Evolutionary conservation across 2,888 invertebrate genomes (phyloP), one percentile per base, ranked within the genome.

Genomic region (Dinocampus coccinellae): DNA sequence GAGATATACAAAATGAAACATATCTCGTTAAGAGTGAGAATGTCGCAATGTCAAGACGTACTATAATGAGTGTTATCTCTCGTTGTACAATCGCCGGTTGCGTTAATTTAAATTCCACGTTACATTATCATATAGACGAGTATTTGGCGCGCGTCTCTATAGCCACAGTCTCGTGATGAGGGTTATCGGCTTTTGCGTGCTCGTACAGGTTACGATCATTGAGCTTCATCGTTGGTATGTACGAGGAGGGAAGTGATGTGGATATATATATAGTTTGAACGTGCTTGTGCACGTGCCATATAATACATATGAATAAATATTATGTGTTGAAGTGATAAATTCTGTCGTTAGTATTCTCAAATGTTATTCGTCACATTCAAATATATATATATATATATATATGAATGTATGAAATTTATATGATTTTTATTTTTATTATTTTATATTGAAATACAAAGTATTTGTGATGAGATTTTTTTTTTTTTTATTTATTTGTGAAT

Each of bases 71-170:
- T 53, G 60, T 66, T 71, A 71, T 71, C 66, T 60, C 60, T 53
- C 36, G 66, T 61, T 29, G 61, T 61, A 42, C 66, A 71, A 76
- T 75, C 72, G 73, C 70, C 16, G n/a, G 1, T 47, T 7, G 77
- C 79, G 82, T 84, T 84, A 84, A 84, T 84, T 84, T 81, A 78
- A 79, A 80, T 79, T 78, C 67, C 66, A 77, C 79, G 80, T 81
- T 70, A 72, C 80, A 84, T 84, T 84, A 84, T 81, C 84, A 84
- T 84, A 84, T 84, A 84, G 84, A 84, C 81, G 84, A 84, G 84
- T 82, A 82, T 84, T 83, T 84, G 78, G 82, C 78, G 3, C 16
- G 2, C 16, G 9, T 16, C 1, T 47, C 47, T 16, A n/a, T 47
- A 47, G 16, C 16, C 47, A n/a, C 47, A 9, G 7, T n/a, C 16